phyloP scores from a whole-genome alignment of 2,113 vertebrate genomes.

The Dolichotis patagonum region DNA sequence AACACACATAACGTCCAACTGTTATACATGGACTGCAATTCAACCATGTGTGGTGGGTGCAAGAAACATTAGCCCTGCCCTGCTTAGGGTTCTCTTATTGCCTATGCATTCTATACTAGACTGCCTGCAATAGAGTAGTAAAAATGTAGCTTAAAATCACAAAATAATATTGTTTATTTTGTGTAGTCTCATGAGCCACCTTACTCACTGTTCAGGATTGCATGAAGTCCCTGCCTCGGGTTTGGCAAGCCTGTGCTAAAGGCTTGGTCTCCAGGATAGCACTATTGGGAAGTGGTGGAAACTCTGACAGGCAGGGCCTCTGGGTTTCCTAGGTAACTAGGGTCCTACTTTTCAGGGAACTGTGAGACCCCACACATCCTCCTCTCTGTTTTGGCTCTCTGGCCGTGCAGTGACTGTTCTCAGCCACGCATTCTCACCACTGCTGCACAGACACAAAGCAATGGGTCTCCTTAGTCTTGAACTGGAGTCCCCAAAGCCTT shows the following conservation, averaged over 20 bases:
- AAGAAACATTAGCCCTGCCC: not conserved
- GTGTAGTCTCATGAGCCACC: not conserved
- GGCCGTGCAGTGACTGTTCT: not conserved
- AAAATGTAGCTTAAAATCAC: not conserved
- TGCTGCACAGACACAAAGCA: not conserved
- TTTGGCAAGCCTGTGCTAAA: not conserved
- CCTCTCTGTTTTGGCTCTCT: not conserved
- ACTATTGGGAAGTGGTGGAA: not conserved
- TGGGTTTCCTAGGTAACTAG: not conserved
- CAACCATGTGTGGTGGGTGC: not conserved
- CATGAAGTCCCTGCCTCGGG: not conserved
- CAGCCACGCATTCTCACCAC: not conserved
- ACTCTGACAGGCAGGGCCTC: not conserved
- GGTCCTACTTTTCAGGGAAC: not conserved
- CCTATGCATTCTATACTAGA: not conserved
- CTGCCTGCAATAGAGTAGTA: not conserved
- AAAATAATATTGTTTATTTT: not conserved
- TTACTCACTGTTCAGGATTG: not conserved
- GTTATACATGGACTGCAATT: not conserved
- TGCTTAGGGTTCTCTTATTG: not conserved
- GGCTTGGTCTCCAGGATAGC: not conserved
- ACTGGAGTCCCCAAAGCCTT: not conserved
- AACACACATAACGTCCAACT: fast-evolving
- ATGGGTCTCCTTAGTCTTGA: not conserved
- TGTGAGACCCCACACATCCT: too few species aligned